Percentiles rank a stretch among this genome's conserved stretches.
These are phyloP conservation scores for Tuberolachnus salignus DNA, from an alignment of 2,888 invertebrate species.

Conservation along the genomic window DNA sequence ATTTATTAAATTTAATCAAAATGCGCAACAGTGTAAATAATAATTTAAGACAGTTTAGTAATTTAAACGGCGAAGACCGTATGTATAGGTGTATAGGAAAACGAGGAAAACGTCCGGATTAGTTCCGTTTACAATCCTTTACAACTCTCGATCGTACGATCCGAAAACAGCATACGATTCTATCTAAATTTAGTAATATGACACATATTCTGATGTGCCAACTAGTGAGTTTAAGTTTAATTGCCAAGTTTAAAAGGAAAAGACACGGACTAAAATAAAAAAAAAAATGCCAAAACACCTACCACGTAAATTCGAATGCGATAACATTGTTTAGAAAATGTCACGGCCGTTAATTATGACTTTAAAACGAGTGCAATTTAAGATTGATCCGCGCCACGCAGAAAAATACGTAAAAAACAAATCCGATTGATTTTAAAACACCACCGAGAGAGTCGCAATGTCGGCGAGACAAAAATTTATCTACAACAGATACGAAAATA, in stretches of 20 bases:
- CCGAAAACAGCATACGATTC: slow-evolving; percentile 8
- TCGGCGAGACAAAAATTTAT: no score
- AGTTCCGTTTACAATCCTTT: neutral
- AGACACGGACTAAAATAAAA: slow-evolving; percentile 39
- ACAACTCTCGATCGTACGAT: slow-evolving; percentile 10
- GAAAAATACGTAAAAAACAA: no score
- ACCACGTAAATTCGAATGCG: neutral
- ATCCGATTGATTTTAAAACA: no score
- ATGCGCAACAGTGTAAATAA: slow-evolving; percentile 19
- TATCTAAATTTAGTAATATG: slow-evolving; percentile 51
- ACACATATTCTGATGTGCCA: slow-evolving; percentile 30
- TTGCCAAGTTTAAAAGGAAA: slow-evolving; percentile 45
- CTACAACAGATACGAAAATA: no score
- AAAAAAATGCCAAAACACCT: slow-evolving; percentile 27
- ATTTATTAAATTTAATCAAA: slow-evolving; percentile 28
- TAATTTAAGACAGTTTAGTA: slow-evolving; percentile 22
- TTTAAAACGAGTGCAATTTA: neutral
- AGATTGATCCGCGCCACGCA: no score
- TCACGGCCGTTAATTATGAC: neutral
- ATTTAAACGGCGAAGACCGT: slow-evolving; percentile 3
- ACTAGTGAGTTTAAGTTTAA: slow-evolving; percentile 12
- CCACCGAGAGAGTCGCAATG: no score
- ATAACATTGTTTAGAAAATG: slow-evolving; percentile 14
- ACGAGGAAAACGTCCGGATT: neutral
- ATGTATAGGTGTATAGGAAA: neutral